Conservation (phyloP, 2,797 vertebrate species). For the Geotrypetes seraphini region DNA sequence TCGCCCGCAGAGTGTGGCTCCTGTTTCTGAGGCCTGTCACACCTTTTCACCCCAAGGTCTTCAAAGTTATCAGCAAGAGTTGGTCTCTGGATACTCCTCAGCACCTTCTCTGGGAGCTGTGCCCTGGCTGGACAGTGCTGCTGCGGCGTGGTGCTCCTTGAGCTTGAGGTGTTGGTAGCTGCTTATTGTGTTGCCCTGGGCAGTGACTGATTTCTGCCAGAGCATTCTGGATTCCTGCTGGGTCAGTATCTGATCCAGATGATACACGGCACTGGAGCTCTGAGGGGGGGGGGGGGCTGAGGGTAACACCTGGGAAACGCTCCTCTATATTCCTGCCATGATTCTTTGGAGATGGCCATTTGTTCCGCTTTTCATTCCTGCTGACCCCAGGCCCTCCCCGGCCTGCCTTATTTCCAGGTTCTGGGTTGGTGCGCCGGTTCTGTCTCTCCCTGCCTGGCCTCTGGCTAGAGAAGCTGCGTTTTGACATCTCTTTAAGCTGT, state of each 20-base stretch:
- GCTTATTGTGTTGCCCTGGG: neutral
- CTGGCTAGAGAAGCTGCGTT: slow-evolving; percentile 88
- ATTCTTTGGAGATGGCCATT: slow-evolving; percentile 83
- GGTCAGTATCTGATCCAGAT: slow-evolving; percentile 49
- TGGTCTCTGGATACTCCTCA: slow-evolving; percentile 9
- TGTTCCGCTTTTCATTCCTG: slow-evolving; percentile 39
- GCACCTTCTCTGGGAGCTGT: slow-evolving; percentile 31
- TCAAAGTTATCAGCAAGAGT: slow-evolving; percentile 10
- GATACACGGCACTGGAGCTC: slow-evolving; percentile 46
- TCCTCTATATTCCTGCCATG: slow-evolving; percentile 56
- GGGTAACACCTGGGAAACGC: slow-evolving; percentile 27
- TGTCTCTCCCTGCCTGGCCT: slow-evolving; percentile 87
- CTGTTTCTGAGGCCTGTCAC: slow-evolving; percentile 27
- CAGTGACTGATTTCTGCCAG: slow-evolving; percentile 33
- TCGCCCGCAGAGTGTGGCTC: slow-evolving; percentile 35
- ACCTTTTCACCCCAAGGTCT: slow-evolving; percentile 27
- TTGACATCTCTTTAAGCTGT: slow-evolving; percentile 69
- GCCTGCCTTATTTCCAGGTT: slow-evolving; percentile 40
- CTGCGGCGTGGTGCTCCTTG: slow-evolving; percentile 12
- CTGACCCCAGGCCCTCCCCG: slow-evolving; percentile 46
- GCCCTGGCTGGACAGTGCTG: slow-evolving; percentile 17
- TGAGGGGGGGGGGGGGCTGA: slow-evolving; percentile 39
- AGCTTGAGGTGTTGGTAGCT: slow-evolving; percentile 28
- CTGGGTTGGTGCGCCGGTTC: slow-evolving; percentile 65
- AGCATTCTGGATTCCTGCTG: slow-evolving; percentile 51